phyloP scores from a whole-genome alignment of 2,113 vertebrate genomes.

The Morone chrysops region DNA sequence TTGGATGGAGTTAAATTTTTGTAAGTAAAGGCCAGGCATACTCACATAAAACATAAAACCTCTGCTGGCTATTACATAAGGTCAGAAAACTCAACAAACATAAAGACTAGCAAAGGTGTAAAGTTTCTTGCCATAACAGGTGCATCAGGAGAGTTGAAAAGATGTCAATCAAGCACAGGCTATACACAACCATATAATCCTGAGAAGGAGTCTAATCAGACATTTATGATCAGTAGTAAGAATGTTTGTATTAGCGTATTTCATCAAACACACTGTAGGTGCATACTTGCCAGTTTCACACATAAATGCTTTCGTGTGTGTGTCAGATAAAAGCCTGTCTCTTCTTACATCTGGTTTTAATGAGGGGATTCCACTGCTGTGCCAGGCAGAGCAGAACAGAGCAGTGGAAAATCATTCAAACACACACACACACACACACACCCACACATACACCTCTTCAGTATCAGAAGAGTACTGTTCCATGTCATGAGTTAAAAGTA shows the following conservation, averaged over 20 bases:
- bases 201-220: background rate
- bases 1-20: background rate
- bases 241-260: background rate
- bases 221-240: background rate
- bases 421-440: constrained; percentile 9
- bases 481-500: too few species aligned
- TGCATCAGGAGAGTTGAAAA: background rate
- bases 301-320: background rate
- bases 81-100: background rate
- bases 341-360: constrained; percentile 56
- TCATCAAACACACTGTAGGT: constrained; percentile 3
- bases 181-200: background rate
- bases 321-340: background rate
- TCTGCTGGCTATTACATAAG: background rate
- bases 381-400: constrained; percentile 54
- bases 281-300: background rate
- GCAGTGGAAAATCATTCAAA: constrained; percentile 28
- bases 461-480: background rate
- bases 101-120: background rate
- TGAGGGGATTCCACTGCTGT: constrained; percentile 56
- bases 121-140: background rate
- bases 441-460: background rate
- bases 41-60: too few species aligned
- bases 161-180: background rate
- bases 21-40: background rate